These are phyloP conservation scores for Caenorhabditis parvicauda DNA, from an alignment of 2,888 invertebrate genomes.

Conservation along the genomic window DNA sequence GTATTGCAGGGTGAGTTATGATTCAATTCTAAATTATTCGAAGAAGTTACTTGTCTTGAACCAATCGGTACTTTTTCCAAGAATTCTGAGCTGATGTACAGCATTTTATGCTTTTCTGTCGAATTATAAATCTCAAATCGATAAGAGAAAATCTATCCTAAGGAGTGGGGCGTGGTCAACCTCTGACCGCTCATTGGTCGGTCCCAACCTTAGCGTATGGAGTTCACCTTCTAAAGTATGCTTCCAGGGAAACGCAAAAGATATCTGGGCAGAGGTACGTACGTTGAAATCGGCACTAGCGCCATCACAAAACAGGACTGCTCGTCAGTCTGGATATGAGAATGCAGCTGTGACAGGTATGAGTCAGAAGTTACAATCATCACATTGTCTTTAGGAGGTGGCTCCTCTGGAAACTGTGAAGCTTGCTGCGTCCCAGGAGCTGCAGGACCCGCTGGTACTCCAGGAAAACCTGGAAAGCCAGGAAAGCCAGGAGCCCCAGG, in stretches of 20 bases:
- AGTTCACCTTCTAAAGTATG: constrained; percentile 1
- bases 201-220: too few relatives aligned
- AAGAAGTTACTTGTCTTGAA: too few relatives aligned
- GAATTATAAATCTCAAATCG: too few relatives aligned
- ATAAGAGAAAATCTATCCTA: too few relatives aligned
- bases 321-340: constrained; percentile 25
- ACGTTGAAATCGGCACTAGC: constrained; percentile 23
- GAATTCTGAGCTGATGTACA: too few relatives aligned
- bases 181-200: too few relatives aligned
- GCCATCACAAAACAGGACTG: constrained; percentile 26
- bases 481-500: constrained; percentile 44
- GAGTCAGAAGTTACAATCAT: neutral
- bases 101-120: too few relatives aligned
- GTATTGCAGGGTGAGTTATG: constrained; percentile 50
- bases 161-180: too few relatives aligned
- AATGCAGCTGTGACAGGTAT: constrained; percentile 15
- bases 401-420: constrained; percentile 17
- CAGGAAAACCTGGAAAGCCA: constrained; percentile 45
- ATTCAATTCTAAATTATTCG: neutral
- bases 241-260: constrained; percentile 36
- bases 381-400: constrained; percentile 8
- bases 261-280: constrained; percentile 45
- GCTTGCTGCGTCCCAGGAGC: constrained; percentile 35
- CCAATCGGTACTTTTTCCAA: too few relatives aligned
- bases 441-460: constrained; percentile 35